Percentiles rank a stretch among this genome's conserved stretches.
Conservation (phyloP, 2,797 vertebrate genomes). For the Melanotaenia trifasciata region DNA sequence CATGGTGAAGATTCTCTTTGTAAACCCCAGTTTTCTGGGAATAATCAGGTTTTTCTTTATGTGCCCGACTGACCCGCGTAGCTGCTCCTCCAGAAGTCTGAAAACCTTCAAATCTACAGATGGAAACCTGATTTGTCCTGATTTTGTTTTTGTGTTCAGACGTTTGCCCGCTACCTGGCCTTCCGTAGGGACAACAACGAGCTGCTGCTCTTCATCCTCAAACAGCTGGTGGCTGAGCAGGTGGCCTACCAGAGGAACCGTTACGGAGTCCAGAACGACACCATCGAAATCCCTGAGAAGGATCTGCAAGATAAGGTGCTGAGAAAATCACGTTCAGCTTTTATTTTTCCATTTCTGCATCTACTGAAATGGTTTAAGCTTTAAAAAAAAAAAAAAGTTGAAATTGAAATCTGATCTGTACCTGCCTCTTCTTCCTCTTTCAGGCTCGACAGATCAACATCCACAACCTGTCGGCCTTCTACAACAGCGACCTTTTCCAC, state of each 20-base stretch:
- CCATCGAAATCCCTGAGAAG: constrained; percentile 92
- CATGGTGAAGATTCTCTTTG: too few species aligned
- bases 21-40: too few species aligned
- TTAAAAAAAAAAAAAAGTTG: too few species aligned
- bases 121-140: neutral
- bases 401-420: neutral
- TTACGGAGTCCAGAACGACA: constrained; percentile 94
- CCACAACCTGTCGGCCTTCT: constrained; percentile 93
- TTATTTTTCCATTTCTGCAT: neutral
- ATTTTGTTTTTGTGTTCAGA: constrained; percentile 77
- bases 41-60: too few species aligned
- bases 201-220: constrained; percentile 95
- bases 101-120: too few species aligned
- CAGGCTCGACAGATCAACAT: constrained; percentile 97
- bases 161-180: constrained; percentile 93
- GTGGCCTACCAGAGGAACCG: constrained; percentile 94
- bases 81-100: too few species aligned
- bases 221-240: constrained; percentile 96
- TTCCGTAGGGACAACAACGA: constrained; percentile 98
- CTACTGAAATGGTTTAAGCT: neutral
- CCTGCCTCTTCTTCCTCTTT: neutral
- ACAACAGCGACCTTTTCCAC: constrained; percentile 91
- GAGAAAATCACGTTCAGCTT: neutral
- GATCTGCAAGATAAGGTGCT: constrained; percentile 94
- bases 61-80: too few species aligned